phyloP scores from a whole-genome alignment of 2,888 invertebrate genomes.

The Mechanitis mazaeus region DNA sequence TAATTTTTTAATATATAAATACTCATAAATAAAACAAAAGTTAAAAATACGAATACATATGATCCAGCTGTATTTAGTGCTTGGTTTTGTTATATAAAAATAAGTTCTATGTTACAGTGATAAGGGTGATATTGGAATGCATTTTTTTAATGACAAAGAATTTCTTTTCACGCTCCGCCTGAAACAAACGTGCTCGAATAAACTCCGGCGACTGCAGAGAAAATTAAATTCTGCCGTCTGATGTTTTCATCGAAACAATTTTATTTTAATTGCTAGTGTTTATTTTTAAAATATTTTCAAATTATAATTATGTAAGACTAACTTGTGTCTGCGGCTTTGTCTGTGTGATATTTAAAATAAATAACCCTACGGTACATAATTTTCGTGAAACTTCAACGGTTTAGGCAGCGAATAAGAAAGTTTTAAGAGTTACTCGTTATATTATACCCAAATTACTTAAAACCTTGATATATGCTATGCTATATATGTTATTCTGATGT shows the following conservation, averaged over 20 bases:
- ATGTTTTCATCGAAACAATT: slow-evolving; percentile 58
- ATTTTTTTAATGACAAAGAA: slow-evolving; percentile 33
- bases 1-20: no score
- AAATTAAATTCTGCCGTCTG: slow-evolving; percentile 54
- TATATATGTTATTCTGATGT: no score
- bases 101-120: background rate
- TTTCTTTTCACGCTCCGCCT: slow-evolving; percentile 56
- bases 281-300: no score
- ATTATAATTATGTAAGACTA: no score
- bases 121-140: slow-evolving; percentile 11
- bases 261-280: background rate
- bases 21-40: background rate
- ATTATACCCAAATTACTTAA: no score
- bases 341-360: no score
- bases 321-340: no score
- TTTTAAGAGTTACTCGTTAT: no score
- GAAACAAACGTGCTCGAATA: slow-evolving; percentile 59
- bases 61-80: background rate
- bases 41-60: background rate
- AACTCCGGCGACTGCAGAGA: slow-evolving; percentile 51
- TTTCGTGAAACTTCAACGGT: no score
- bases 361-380: no score
- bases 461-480: no score
- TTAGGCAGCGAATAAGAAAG: no score
- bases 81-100: background rate